Evolutionary conservation across 2,888 invertebrate genomes (phyloP).

Genomic region (Phaedon cochleariae): DNA sequence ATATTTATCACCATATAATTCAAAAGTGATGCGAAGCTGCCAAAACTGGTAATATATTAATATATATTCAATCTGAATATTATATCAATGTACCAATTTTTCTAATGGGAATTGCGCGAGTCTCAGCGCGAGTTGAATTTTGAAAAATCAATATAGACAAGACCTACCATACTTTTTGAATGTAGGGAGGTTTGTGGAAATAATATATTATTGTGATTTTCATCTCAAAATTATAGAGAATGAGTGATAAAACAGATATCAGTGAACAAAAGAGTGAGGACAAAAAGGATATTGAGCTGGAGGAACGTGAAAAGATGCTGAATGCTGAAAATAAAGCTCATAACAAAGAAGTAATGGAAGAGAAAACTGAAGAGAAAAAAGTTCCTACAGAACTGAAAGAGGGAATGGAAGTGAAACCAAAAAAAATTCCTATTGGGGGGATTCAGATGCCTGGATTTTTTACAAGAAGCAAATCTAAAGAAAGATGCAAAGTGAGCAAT

Average conservation of each 20-base stretch:
- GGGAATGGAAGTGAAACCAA: slow-evolving; percentile 79
- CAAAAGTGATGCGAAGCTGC: no score
- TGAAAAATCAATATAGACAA: not conserved
- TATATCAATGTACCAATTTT: no score
- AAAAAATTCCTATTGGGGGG: slow-evolving; percentile 87
- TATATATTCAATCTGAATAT: no score
- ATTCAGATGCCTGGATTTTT: slow-evolving; percentile 89
- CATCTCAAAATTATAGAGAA: slow-evolving; percentile 23
- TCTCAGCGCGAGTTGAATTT: not conserved
- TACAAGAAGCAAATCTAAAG: slow-evolving; percentile 78
- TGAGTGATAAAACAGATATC: slow-evolving; percentile 36
- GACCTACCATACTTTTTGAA: not conserved
- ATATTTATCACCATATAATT: no score
- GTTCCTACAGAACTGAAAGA: slow-evolving; percentile 69
- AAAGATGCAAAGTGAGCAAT: slow-evolving; percentile 71
- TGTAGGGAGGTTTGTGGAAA: not conserved
- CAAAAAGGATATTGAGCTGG: slow-evolving; percentile 72
- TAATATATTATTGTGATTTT: not conserved
- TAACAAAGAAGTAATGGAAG: slow-evolving; percentile 57
- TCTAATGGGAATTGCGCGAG: not conserved
- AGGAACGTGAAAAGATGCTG: slow-evolving; percentile 69
- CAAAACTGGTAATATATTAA: no score
- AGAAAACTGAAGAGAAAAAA: slow-evolving; percentile 65
- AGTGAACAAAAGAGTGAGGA: slow-evolving; percentile 66
- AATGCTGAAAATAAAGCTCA: slow-evolving; percentile 71